These are phyloP conservation scores for Camelus bactrianus DNA, from an alignment of 2,113 vertebrate species.

Conservation along the genomic window DNA sequence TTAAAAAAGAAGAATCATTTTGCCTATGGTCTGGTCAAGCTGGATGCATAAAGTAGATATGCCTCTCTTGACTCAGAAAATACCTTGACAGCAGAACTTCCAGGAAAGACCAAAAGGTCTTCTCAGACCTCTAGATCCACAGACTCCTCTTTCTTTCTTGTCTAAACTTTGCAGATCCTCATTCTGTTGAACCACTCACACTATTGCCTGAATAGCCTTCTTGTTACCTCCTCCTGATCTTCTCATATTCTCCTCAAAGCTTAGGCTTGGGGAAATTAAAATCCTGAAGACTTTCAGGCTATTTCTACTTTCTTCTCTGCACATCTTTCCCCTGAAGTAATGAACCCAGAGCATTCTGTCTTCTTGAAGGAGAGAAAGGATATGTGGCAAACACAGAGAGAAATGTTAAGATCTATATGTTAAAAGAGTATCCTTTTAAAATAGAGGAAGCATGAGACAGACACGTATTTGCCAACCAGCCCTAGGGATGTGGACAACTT, in stretches of 20 bases:
- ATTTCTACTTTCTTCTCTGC: background rate
- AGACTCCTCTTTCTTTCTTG: background rate
- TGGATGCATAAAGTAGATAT: background rate
- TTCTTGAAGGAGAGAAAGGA: background rate
- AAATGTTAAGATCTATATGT: background rate
- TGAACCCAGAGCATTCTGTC: background rate
- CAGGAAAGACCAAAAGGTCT: background rate
- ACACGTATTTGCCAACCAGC: background rate
- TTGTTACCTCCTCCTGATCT: background rate
- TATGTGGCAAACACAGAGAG: background rate
- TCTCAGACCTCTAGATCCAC: background rate
- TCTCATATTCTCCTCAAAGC: background rate
- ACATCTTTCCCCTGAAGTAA: background rate
- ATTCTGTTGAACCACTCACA: background rate
- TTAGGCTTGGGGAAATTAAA: background rate
- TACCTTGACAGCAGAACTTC: background rate
- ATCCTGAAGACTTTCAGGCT: background rate
- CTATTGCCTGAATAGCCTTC: background rate
- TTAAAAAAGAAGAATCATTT: background rate
- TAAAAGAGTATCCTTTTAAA: background rate
- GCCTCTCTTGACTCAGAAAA: background rate
- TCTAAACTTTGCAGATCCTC: background rate
- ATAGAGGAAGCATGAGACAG: background rate
- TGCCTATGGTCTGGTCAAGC: background rate
- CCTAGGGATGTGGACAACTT: background rate